phyloP scores from a whole-genome alignment of 2,113 vertebrate species.

The Litocranius walleri region DNA sequence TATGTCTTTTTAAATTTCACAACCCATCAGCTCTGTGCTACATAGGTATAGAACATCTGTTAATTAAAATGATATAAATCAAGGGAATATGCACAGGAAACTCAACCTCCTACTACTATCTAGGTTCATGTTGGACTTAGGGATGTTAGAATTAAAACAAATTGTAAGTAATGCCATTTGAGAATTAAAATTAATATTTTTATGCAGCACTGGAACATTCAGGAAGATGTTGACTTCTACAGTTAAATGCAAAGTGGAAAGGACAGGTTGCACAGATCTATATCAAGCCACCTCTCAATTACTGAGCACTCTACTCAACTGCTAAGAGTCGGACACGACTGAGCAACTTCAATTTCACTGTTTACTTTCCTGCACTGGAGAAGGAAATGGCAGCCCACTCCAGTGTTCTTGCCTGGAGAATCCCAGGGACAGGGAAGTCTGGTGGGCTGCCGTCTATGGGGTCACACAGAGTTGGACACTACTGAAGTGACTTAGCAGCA shows the following conservation, averaged over 20 bases:
- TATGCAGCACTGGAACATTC: not conserved
- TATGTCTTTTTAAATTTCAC: not conserved
- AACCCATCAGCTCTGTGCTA: conserved; percentile 26
- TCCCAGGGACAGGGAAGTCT: no score
- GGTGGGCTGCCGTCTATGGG: no score
- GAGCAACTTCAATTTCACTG: no score
- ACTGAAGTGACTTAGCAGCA: no score
- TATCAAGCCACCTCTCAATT: not conserved
- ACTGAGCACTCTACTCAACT: not conserved
- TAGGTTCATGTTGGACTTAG: not conserved
- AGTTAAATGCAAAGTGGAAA: not conserved
- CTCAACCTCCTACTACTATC: accelerated
- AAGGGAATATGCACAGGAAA: conserved; percentile 25
- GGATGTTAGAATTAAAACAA: not conserved
- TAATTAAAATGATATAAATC: conserved; percentile 36
- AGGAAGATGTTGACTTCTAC: not conserved
- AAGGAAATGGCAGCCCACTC: no score
- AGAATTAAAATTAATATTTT: not conserved
- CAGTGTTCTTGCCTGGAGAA: no score
- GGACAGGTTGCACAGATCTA: not conserved
- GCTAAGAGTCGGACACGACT: not conserved
- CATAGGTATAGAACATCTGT: not conserved
- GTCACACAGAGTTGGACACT: no score
- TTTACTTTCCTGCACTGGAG: no score
- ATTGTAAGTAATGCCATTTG: not conserved